These are phyloP conservation scores for Pomacea canaliculata DNA, from an alignment of 2,888 invertebrate genomes.

Conservation along the genomic window DNA sequence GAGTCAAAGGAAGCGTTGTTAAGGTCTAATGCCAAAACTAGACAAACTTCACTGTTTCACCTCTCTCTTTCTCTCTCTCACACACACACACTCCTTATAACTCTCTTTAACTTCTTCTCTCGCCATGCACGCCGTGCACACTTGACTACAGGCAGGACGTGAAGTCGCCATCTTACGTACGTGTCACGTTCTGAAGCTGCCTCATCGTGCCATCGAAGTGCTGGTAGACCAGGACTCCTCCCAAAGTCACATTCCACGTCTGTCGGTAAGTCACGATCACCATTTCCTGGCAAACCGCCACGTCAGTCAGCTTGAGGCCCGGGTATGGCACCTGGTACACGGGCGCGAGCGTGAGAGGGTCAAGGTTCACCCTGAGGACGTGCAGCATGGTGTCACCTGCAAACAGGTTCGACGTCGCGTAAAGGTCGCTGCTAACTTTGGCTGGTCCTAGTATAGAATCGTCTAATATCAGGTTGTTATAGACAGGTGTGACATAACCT, in stretches of 20 bases:
- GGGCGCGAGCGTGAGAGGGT: slow-evolving; percentile 32
- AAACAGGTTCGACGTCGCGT: neutral
- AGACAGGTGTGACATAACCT: too few relatives aligned
- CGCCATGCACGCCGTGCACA: too few relatives aligned
- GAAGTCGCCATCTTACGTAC: too few relatives aligned
- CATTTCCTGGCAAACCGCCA: slow-evolving; percentile 49
- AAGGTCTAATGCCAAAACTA: too few relatives aligned
- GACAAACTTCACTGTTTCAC: too few relatives aligned
- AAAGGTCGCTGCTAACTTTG: neutral
- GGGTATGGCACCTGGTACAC: slow-evolving; percentile 28
- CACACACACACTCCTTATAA: too few relatives aligned
- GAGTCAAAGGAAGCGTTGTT: too few relatives aligned
- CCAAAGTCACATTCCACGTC: slow-evolving; percentile 30
- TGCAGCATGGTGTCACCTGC: slow-evolving; percentile 47
- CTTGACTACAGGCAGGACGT: too few relatives aligned
- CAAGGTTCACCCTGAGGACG: slow-evolving; percentile 42
- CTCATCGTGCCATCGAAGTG: slow-evolving; percentile 29
- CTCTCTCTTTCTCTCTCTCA: too few relatives aligned
- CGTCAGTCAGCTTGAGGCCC: slow-evolving; percentile 49
- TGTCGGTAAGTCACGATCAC: slow-evolving; percentile 48
- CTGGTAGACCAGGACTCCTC: slow-evolving; percentile 40
- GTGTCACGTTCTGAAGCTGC: slow-evolving; percentile 29
- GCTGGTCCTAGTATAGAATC: too few relatives aligned
- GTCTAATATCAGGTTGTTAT: too few relatives aligned
- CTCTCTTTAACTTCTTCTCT: too few relatives aligned